These are phyloP conservation scores for Tetragonula clypearis DNA, from an alignment of 1,140 invertebrate species.

Conservation along the genomic window DNA sequence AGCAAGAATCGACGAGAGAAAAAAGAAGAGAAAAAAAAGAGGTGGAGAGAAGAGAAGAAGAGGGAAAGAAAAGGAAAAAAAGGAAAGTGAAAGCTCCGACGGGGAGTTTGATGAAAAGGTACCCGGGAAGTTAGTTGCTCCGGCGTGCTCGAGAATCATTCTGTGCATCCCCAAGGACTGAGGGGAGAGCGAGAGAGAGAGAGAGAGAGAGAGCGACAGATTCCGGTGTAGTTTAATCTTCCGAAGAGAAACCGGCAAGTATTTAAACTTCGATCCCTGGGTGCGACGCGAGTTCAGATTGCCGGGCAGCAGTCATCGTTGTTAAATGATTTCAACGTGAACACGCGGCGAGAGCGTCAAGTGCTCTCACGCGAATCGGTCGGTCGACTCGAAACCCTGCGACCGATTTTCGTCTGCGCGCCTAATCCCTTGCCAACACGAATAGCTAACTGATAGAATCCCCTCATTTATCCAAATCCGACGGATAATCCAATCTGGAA, in stretches of 20 bases:
- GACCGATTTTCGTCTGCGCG: conserved; percentile 51
- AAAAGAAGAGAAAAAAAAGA: background rate
- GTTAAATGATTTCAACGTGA: background rate
- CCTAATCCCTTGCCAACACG: conserved; percentile 46
- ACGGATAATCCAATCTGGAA: conserved; percentile 77
- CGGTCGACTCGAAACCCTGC: conserved; percentile 2
- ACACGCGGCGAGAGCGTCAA: background rate
- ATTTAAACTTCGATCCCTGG: conserved; percentile 44
- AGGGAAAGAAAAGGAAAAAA: background rate
- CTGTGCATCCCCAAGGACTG: background rate
- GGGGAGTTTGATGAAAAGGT: conserved; percentile 50
- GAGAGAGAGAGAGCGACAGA: too few species aligned
- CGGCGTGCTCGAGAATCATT: conserved; percentile 22
- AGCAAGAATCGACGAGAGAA: conserved; percentile 15
- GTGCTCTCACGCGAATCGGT: background rate
- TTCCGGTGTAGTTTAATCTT: conserved; percentile 34
- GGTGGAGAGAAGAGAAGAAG: background rate
- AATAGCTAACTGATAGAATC: conserved; percentile 71
- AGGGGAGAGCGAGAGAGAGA: background rate
- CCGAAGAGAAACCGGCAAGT: conserved; percentile 2
- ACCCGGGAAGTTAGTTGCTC: conserved; percentile 39
- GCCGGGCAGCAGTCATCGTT: background rate
- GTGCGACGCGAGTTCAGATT: conserved; percentile 1
- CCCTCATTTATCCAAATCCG: conserved; percentile 75
- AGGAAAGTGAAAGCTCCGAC: conserved; percentile 30